Evolutionary conservation across 2,797 vertebrate species (phyloP).

Genomic region (Bufotes viridis): DNA sequence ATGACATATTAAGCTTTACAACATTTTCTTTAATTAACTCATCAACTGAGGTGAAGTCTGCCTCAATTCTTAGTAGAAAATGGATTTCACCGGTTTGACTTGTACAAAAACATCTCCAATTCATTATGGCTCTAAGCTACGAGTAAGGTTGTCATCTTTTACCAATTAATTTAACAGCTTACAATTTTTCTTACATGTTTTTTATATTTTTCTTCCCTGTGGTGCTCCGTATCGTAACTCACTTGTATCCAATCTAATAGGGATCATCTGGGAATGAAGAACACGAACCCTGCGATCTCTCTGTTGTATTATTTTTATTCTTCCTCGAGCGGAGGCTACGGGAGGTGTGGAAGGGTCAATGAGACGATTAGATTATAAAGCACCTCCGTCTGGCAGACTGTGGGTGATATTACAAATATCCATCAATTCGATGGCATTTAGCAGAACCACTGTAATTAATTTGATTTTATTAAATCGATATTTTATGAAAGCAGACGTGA

Average conservation of each 20-base stretch:
- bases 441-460: slow-evolving; percentile 46
- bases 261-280: slow-evolving; percentile 35
- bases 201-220: not conserved
- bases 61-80: slow-evolving; percentile 14
- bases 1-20: not conserved
- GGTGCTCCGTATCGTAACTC: not conserved
- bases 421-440: slow-evolving; percentile 48
- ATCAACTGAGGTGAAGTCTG: slow-evolving; percentile 28
- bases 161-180: slow-evolving; percentile 46
- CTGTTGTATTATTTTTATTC: not conserved
- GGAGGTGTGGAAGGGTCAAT: not conserved
- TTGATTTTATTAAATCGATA: slow-evolving; percentile 54
- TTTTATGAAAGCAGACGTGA: slow-evolving; percentile 39
- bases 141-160: slow-evolving; percentile 14
- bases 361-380: slow-evolving; percentile 33
- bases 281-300: not conserved
- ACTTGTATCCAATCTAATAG: slow-evolving; percentile 42
- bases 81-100: slow-evolving; percentile 32
- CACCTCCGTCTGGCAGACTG: slow-evolving; percentile 11
- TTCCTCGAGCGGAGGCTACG: not conserved
- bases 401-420: slow-evolving; percentile 42
- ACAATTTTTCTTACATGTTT: slow-evolving; percentile 13
- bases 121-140: slow-evolving; percentile 41
- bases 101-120: slow-evolving; percentile 16
- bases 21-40: slow-evolving; percentile 6